Evolutionary conservation across 2,888 invertebrate genomes (phyloP), one percentile per base, ranked within the genome.

Genomic region (Belgica antarctica): DNA sequence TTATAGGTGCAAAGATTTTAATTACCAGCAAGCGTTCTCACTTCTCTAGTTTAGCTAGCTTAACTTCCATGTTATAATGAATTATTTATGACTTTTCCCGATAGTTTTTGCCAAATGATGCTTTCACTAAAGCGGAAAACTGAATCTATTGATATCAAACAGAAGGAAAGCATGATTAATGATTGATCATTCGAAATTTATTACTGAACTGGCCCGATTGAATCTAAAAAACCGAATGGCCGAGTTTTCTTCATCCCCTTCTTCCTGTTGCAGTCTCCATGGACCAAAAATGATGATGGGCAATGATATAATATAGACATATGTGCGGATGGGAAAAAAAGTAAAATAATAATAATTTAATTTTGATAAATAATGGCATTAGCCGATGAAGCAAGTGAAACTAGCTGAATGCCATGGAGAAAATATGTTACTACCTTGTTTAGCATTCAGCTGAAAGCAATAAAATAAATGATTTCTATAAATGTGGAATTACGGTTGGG

Each of bases 381-480:
- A 61, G 28, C 28, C 19, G 65, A 57, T 27, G 17, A 61, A 36
- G 34, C n/a, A 10, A 27, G 47, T 12, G 57, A 68, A 27, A 59
- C 12, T 12, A 12, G 27, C 1, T n/a, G 25, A 27, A 59, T 27
- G 2, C 46, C 25, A 47, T 19, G n/a, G 31, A 46, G 47, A 57
- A 28, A 68, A 17, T 12, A 34, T 34, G 8, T 25, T 68, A 17
- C 27, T 25, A 65, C 65, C 66, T 68, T 68, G 27, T 61, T 69
- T 57, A 57, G 68, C 57, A 69, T 69, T 69, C 68, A 69, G 68
- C 24, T 66, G 59, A 61, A 61, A 61, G 70, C 70, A 70, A 70
- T 70, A 61, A 70, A 70, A 70, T 70, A 70, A 70, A 70, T 70
- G 70, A 61, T 70, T 70, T 27, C 70, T 70, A 61, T 70, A 61